A percentile compares a stretch with the other conserved stretches of the same genome.
Evolutionary conservation across 1,140 invertebrate genomes (phyloP).

Genomic region (Zelostemma sp.): DNA sequence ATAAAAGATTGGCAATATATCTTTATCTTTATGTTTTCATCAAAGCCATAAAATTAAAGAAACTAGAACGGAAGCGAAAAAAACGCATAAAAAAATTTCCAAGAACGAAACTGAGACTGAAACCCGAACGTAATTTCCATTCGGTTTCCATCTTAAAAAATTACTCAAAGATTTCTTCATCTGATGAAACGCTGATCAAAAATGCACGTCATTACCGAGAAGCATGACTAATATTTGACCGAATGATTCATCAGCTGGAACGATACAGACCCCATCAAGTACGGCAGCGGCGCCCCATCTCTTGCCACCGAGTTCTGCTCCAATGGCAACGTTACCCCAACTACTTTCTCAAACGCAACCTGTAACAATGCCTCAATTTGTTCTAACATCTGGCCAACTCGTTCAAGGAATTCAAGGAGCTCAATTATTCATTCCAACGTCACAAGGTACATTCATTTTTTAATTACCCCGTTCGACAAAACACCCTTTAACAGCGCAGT

Average conservation of each 20-base stretch:
- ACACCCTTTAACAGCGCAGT: too few relatives aligned
- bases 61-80: too few relatives aligned
- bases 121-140: too few relatives aligned
- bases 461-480: neutral
- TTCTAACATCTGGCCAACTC: slow-evolving; percentile 90
- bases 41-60: too few relatives aligned
- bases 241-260: slow-evolving; percentile 60
- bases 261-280: slow-evolving; percentile 67
- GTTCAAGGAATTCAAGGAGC: slow-evolving; percentile 93
- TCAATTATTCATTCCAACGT: slow-evolving; percentile 92
- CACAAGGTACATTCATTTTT: slow-evolving; percentile 79
- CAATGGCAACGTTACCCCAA: slow-evolving; percentile 70
- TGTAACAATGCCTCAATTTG: slow-evolving; percentile 88
- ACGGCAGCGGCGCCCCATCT: slow-evolving; percentile 65
- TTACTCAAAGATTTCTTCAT: too few relatives aligned
- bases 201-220: slow-evolving; percentile 18
- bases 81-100: too few relatives aligned
- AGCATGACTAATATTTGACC: slow-evolving; percentile 37
- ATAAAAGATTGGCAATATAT: too few relatives aligned
- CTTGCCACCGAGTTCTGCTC: slow-evolving; percentile 65
- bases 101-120: too few relatives aligned
- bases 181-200: neutral
- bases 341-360: slow-evolving; percentile 75
- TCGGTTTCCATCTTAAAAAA: too few relatives aligned
- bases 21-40: too few relatives aligned